Base-by-base conservation (phyloP, 2,888 invertebrate genomes). In the Theodoxus fluviatilis region DNA sequence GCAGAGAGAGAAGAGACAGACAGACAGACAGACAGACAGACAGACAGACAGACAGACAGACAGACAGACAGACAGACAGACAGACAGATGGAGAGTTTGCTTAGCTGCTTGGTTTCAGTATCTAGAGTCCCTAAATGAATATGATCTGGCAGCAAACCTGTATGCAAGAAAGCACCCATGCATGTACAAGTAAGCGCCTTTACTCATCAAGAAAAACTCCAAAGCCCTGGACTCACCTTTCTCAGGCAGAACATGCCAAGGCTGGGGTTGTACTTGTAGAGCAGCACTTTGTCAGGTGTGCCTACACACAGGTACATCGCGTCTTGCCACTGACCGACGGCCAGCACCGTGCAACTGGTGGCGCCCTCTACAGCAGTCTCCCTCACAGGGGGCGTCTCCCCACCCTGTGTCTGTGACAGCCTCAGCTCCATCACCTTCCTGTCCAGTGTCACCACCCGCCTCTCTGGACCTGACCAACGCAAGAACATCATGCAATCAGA, bases 251-350 rank as follows among this genome's bases (percentile, higher is more conserved):
- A 87, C 70, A 75, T 76, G 70, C 79, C 78, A 57, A 88, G 83
- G 66, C 91, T 89, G 0, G 90, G 88, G 79, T 92, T 86, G 88
- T 90, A 90, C 73, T 88, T 88, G 73, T 90, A 83, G 63, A 90
- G 80, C 35, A 81, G 68, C 28, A 88, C 79, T 65, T 80, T 84
- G 49, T 86, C 83, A 0, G 84, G 79, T 70, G 86, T 85, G 18
- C 88, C 87, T 18, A 85, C 85, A 74, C 85, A 86, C 73, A 88
- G 75, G 76, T 85, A 87, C 12, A 81, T 76, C 25, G 79, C 76
- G 61, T 81, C 81, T 49, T 80, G 76, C 66, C 76, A 78, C 55
- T 75, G 59, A 4, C 79, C 80, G 47, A 78, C 80, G 15, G 83
- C 83, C 73, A 88, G 82, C 57, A 89, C 82, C 18, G 88, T 88